phyloP scores from a whole-genome alignment of 2,113 vertebrate species.

The Channa argus region DNA sequence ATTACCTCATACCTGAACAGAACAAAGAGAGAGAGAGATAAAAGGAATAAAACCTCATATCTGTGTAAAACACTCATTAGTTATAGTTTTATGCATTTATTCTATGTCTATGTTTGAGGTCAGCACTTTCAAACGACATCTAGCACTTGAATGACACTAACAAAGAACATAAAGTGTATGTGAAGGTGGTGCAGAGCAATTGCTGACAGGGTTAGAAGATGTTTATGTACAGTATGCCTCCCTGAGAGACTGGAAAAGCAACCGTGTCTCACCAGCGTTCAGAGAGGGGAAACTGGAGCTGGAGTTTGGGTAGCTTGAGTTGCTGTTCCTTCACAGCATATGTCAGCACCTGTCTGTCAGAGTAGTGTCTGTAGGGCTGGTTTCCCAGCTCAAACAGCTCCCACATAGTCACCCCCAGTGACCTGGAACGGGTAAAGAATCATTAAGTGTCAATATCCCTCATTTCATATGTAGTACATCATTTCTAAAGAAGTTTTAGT shows the following conservation, averaged over 20 bases:
- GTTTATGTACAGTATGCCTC: constrained; percentile 3
- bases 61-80: not conserved
- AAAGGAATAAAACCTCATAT: not conserved
- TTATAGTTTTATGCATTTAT: too few species aligned
- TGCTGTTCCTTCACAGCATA: constrained; percentile 97
- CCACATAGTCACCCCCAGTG: constrained; percentile 94
- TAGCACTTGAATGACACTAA: constrained; percentile 3
- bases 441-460: not conserved
- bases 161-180: constrained; percentile 4
- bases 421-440: constrained; percentile 83
- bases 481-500: too few species aligned
- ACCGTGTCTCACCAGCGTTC: constrained; percentile 93
- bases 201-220: constrained; percentile 40
- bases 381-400: constrained; percentile 94
- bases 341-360: constrained; percentile 94
- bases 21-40: not conserved
- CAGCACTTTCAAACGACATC: constrained; percentile 35
- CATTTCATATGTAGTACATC: not conserved
- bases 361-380: constrained; percentile 93
- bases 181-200: constrained; percentile 9
- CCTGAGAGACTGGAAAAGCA: not conserved
- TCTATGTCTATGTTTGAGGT: constrained; percentile 1
- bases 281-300: constrained; percentile 88
- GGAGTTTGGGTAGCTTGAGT: constrained; percentile 93
- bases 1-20: constrained; percentile 95